Conservation (phyloP, 2,888 invertebrate species). For the Drosophila sordidapex region DNA sequence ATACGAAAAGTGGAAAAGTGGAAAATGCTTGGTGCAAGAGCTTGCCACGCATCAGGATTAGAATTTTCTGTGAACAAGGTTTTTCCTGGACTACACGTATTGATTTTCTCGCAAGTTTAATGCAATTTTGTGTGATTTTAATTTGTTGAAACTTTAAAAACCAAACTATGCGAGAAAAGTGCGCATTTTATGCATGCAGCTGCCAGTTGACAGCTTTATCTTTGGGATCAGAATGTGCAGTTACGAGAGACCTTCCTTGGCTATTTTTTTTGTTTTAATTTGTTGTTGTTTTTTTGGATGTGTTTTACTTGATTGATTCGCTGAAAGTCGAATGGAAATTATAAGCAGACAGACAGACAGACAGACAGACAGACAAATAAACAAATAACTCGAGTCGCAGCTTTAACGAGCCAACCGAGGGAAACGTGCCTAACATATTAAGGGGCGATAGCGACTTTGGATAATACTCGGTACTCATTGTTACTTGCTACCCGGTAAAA, state of each 20-base stretch:
- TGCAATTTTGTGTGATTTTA: constrained; percentile 49
- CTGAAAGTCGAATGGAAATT: constrained; percentile 73
- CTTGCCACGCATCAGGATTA: constrained; percentile 56
- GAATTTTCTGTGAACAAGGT: constrained; percentile 37
- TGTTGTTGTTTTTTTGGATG: background rate
- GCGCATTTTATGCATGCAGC: constrained; percentile 67
- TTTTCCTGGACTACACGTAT: constrained; percentile 41
- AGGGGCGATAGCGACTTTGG: constrained; percentile 31
- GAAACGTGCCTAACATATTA: constrained; percentile 60
- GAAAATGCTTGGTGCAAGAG: constrained; percentile 19
- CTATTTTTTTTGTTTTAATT: background rate
- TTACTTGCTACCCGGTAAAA: constrained; percentile 6
- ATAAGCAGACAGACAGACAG: constrained; percentile 26
- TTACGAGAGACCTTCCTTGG: constrained; percentile 57
- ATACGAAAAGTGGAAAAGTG: constrained; percentile 50
- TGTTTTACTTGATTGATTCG: constrained; percentile 59
- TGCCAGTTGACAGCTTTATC: constrained; percentile 67
- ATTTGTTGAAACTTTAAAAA: constrained; percentile 55
- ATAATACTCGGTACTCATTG: constrained; percentile 38
- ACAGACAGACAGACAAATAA: constrained; percentile 31
- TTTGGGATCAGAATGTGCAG: constrained; percentile 68
- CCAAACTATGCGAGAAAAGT: constrained; percentile 23
- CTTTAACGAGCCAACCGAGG: constrained; percentile 69
- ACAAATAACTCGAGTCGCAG: constrained; percentile 58
- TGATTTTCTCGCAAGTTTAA: constrained; percentile 65